Percentiles rank a stretch among this genome's conserved stretches.
Conservation (phyloP, 2,888 invertebrate species). For the Pachydiplax longipennis region DNA sequence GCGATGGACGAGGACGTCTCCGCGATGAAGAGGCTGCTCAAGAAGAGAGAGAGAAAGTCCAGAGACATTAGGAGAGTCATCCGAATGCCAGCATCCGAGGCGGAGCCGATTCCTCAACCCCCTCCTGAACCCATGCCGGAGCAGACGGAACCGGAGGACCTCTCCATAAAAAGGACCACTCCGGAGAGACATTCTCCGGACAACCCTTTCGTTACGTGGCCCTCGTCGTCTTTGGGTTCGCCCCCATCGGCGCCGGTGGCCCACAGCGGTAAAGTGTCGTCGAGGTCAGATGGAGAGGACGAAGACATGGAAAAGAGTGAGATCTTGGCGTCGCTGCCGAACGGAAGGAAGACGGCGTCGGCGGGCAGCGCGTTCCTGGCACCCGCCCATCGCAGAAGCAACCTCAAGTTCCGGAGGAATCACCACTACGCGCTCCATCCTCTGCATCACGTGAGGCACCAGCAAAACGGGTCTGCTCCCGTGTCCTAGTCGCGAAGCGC, state of each 20-base stretch:
- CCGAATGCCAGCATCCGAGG: conserved; percentile 58
- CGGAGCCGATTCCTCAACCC: conserved; percentile 37
- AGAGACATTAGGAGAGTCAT: conserved; percentile 65
- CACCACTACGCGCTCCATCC: conserved; percentile 27
- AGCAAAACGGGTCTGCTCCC: conserved; percentile 31
- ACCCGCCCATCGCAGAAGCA: conserved; percentile 12
- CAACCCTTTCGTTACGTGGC: background rate
- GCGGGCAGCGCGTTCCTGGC: conserved; percentile 27
- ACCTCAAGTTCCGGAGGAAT: conserved; percentile 36
- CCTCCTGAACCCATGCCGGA: conserved; percentile 67
- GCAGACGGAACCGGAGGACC: conserved; percentile 91
- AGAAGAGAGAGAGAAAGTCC: conserved; percentile 60
- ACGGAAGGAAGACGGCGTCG: background rate
- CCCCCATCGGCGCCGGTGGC: background rate
- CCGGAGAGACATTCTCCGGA: conserved; percentile 4
- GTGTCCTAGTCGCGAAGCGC: conserved; percentile 10
- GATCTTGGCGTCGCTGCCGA: background rate
- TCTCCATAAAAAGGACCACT: conserved; percentile 68
- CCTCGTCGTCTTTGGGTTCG: background rate
- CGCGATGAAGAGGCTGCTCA: conserved; percentile 54
- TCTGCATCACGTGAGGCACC: conserved; percentile 41
- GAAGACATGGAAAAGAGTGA: background rate
- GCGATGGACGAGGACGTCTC: conserved; percentile 54
- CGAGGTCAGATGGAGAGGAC: conserved; percentile 9
- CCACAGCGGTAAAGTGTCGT: background rate